These are phyloP conservation scores for Papilio polyxenes DNA, from an alignment of 1,140 invertebrate genomes.

Conservation along the genomic window DNA sequence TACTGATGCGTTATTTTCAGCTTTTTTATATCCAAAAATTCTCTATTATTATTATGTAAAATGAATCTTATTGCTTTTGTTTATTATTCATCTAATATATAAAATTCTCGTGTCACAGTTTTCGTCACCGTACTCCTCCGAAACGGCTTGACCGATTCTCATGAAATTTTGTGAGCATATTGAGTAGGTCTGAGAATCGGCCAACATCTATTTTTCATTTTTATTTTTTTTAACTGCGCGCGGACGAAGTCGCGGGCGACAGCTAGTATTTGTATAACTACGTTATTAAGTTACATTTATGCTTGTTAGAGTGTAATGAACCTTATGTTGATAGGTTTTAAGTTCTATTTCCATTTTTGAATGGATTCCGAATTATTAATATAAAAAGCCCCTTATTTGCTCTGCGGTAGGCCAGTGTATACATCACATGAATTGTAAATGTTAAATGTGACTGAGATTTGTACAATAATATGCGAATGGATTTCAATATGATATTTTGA, in stretches of 20 bases:
- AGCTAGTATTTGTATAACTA: not conserved
- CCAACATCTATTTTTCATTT: too few species aligned
- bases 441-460: not conserved
- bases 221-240: too few species aligned
- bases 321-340: not conserved
- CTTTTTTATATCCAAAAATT: not conserved
- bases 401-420: not conserved
- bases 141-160: too few species aligned
- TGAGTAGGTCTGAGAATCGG: too few species aligned
- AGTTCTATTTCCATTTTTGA: not conserved
- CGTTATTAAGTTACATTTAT: not conserved
- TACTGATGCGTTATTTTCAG: slow-evolving; percentile 1
- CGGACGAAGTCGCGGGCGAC: too few species aligned
- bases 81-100: slow-evolving; percentile 2
- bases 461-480: not conserved
- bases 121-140: too few species aligned
- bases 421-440: not conserved
- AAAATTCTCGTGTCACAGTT: too few species aligned
- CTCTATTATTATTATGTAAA: not conserved
- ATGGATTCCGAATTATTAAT: not conserved
- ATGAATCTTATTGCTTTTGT: not conserved
- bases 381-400: not conserved
- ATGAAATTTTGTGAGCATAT: too few species aligned
- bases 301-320: not conserved
- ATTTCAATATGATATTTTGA: not conserved